phyloP scores from a whole-genome alignment of 2,797 vertebrate genomes.

The Lemur catta region DNA sequence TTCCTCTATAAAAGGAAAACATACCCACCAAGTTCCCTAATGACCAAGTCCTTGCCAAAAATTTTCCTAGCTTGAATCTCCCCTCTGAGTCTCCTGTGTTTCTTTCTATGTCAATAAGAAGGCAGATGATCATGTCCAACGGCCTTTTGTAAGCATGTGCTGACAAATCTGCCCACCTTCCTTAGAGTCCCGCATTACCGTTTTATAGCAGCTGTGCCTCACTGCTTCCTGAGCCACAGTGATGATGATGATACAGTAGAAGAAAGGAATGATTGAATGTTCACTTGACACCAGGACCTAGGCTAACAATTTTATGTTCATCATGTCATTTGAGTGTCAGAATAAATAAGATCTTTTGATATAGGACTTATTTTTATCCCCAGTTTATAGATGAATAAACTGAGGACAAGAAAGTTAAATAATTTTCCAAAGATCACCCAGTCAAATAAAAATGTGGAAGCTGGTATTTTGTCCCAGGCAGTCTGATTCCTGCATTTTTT shows the following conservation, averaged over 20 bases:
- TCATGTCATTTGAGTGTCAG: background rate
- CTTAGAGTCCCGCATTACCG: no score
- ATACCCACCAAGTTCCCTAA: background rate
- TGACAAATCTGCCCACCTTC: background rate
- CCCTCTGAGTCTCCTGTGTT: background rate
- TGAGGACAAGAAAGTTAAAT: background rate
- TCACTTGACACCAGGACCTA: background rate
- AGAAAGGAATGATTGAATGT: background rate
- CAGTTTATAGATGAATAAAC: background rate
- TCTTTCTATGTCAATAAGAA: background rate
- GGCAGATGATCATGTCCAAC: background rate
- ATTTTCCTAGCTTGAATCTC: background rate
- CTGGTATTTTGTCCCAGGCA: background rate
- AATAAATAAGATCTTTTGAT: background rate
- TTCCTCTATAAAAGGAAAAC: slow-evolving; percentile 51
- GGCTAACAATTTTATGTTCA: background rate
- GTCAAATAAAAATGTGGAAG: background rate
- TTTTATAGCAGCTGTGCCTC: no score
- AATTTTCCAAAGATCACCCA: background rate
- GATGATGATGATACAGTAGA: background rate
- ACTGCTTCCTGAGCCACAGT: background rate
- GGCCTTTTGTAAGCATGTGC: background rate
- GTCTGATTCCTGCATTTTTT: background rate
- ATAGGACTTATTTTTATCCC: background rate
- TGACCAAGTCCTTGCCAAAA: background rate